Evolutionary conservation across 2,113 vertebrate genomes (phyloP), one percentile per base, ranked within the genome.

Genomic region (Heterocephalus glaber): DNA sequence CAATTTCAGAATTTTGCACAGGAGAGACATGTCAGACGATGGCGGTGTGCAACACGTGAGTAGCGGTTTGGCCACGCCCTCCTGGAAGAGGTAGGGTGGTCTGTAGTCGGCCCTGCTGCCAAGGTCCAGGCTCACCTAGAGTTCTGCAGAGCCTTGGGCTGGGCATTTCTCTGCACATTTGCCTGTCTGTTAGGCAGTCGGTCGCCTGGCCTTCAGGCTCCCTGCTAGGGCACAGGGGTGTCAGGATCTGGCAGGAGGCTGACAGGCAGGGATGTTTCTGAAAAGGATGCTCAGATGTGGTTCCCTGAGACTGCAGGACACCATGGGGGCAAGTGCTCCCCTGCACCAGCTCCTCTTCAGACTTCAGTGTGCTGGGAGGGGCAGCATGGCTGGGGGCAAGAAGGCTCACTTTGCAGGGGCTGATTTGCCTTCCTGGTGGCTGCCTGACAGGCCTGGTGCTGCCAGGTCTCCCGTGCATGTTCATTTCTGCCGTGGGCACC

Each of bases 1-100:
- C 99, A 98, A 99, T 99, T 98, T 99, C 99, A 35, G 99, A 99
- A 97, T 99, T 99, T 98, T 99, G 99, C 99, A 99, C 99, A 19
- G 99, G 99, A 86, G 99, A 99, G 96, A 99, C 99, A 1, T 99
- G 99, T 98, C 99, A 99, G 98, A 99, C 99, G 89, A 99, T 99
- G 99, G 99, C 99, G 0, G 99, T 99, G 95, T 99, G 99, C 98
- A 99, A 99, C 98, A 99, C 99, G 99, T 99, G 98, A 99, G 99
- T 99, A 54, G 1, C 24, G 0, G n/a, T 24, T 26, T 4, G 49
- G 14, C 10, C 26, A 5, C 1, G 3, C 72, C 6, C 56, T n/a
- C 19, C 9, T 54, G 54, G 44, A 68, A 33, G 35, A 3, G 8
- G 0, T 0, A 3, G 14, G 65, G 10, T 41, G 41, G 49, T 41